A percentile compares a stretch with the other conserved stretches of the same genome.
These are phyloP conservation scores for Psilopogon haemacephalus DNA, from an alignment of 2,113 vertebrate species.

Conservation along the genomic window DNA sequence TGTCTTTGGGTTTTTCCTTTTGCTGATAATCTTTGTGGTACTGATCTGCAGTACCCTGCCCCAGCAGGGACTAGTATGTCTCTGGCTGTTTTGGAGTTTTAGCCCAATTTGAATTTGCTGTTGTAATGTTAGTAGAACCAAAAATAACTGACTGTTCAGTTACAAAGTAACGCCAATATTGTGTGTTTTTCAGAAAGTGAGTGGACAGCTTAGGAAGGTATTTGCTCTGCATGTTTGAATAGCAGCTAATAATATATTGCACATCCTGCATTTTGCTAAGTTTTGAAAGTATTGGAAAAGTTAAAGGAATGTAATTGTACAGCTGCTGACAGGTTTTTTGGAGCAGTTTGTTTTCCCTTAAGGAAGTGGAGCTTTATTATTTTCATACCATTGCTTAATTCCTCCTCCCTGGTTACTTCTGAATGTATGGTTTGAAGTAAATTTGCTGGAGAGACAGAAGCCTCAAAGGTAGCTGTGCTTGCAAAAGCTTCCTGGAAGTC, in stretches of 20 bases:
- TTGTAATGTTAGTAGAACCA: not conserved
- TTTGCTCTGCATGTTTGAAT: not conserved
- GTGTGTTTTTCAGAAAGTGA: not conserved
- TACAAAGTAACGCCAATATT: not conserved
- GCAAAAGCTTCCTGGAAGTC: not conserved
- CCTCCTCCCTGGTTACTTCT: not conserved
- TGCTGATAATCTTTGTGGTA: not conserved
- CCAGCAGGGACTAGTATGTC: not conserved
- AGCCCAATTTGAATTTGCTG: not conserved
- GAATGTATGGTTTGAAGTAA: not conserved
- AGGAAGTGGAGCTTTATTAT: not conserved
- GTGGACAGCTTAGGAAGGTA: not conserved
- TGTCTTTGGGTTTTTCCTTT: not conserved
- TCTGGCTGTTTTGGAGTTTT: not conserved
- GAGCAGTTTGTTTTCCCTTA: not conserved
- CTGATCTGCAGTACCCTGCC: not conserved
- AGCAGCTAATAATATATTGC: not conserved
- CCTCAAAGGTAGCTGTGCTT: not conserved
- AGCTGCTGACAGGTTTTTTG: not conserved
- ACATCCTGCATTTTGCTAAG: not conserved
- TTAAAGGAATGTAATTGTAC: not conserved
- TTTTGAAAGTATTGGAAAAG: constrained; percentile 12
- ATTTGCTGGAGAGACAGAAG: not conserved
- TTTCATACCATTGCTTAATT: not conserved
- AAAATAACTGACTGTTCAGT: not conserved